Percentiles rank a stretch among this genome's conserved stretches.
phyloP scores from a whole-genome alignment of 2,888 invertebrate genomes.

The Pollenia amentaria region DNA sequence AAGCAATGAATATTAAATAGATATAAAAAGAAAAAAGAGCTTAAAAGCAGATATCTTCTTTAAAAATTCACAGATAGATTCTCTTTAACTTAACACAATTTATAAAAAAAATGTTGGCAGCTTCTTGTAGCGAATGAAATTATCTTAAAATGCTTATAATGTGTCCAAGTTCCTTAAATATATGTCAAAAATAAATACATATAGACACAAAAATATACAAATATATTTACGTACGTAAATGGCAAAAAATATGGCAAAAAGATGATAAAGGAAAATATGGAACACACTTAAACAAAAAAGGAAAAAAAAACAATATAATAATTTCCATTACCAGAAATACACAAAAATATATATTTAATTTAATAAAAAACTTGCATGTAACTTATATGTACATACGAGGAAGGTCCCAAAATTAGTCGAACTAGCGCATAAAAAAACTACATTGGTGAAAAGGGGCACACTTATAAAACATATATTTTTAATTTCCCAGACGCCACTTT shows the following conservation, averaged over 20 bases:
- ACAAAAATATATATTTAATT: neutral
- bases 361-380: neutral
- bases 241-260: constrained; percentile 28
- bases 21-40: neutral
- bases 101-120: constrained; percentile 18
- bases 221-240: neutral
- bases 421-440: too few species aligned
- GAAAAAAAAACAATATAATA: constrained; percentile 4
- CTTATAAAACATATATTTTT: too few species aligned
- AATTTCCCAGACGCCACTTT: too few species aligned
- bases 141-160: constrained; percentile 5
- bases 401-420: too few species aligned
- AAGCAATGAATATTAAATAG: constrained; percentile 6
- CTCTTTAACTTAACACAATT: constrained; percentile 23
- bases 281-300: neutral
- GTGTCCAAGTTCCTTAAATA: too few species aligned
- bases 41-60: constrained; percentile 7
- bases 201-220: neutral
- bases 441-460: too few species aligned
- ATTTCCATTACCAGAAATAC: constrained; percentile 10
- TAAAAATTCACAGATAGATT: constrained; percentile 13
- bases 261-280: neutral
- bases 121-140: neutral
- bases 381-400: too few species aligned
- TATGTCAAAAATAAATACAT: too few species aligned